A percentile compares a stretch with the other conserved stretches of the same genome.
phyloP scores from a whole-genome alignment of 2,888 invertebrate species.

The Tigriopus californicus region DNA sequence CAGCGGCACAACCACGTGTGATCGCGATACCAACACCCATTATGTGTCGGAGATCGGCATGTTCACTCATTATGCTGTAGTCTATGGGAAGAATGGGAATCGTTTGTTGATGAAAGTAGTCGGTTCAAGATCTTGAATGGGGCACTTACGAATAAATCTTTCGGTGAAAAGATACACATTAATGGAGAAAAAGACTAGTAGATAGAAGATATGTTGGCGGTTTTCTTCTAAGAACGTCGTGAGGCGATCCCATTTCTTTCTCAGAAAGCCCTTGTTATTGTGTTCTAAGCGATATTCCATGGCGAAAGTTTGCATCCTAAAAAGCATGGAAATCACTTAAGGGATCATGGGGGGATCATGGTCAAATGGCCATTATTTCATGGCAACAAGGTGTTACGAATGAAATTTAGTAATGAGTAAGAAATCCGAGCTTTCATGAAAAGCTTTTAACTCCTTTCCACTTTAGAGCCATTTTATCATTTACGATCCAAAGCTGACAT shows the following conservation, averaged over 20 bases:
- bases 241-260: slow-evolving; percentile 61
- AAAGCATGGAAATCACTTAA: too few relatives aligned
- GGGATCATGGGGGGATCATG: too few relatives aligned
- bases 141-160: slow-evolving; percentile 61
- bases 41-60: slow-evolving; percentile 77
- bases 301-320: slow-evolving; percentile 74
- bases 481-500: too few relatives aligned
- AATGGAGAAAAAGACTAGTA: slow-evolving; percentile 77
- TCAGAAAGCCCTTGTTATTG: slow-evolving; percentile 41
- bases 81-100: slow-evolving; percentile 32
- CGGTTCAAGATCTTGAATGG: background rate
- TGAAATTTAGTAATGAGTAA: too few relatives aligned
- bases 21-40: slow-evolving; percentile 96
- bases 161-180: slow-evolving; percentile 79
- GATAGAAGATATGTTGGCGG: slow-evolving; percentile 80
- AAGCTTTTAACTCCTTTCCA: too few relatives aligned
- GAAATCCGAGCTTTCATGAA: too few relatives aligned
- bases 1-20: slow-evolving; percentile 78
- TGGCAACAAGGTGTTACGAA: too few relatives aligned
- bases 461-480: too few relatives aligned
- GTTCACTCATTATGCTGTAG: slow-evolving; percentile 88
- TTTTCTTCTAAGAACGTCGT: slow-evolving; percentile 86
- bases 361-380: too few relatives aligned
- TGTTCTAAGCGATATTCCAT: slow-evolving; percentile 59
- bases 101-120: background rate